These are phyloP conservation scores for Achatina immaculata DNA, from an alignment of 1,140 invertebrate species.

Conservation along the genomic window DNA sequence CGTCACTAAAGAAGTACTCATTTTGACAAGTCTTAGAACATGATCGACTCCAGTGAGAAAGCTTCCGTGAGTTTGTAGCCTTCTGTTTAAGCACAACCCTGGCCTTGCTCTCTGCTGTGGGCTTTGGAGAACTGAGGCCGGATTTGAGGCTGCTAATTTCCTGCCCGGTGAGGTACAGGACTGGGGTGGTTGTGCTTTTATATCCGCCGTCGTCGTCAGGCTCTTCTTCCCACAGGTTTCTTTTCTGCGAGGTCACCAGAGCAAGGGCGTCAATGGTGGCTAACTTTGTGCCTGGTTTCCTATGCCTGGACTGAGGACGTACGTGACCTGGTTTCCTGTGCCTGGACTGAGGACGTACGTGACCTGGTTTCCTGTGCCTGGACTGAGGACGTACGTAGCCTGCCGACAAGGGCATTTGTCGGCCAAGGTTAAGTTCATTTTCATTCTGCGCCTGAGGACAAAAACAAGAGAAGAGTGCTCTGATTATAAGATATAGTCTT, in stretches of 20 bases:
- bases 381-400: no score
- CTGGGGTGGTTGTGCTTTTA: constrained; percentile 54
- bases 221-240: constrained; percentile 60
- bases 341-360: no score
- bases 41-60: no score
- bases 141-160: constrained; percentile 53
- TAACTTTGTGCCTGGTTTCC: constrained; percentile 57
- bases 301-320: constrained; percentile 50
- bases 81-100: no score
- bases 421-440: no score
- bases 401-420: no score
- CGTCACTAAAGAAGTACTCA: no score
- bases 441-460: no score
- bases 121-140: constrained; percentile 56
- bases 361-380: constrained; percentile 55
- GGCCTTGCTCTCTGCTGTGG: constrained; percentile 41
- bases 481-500: no score
- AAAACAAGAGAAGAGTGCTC: no score
- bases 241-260: constrained; percentile 52
- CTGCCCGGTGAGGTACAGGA: constrained; percentile 46
- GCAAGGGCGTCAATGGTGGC: constrained; percentile 63
- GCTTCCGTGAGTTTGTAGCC: no score
- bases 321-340: constrained; percentile 57
- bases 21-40: no score
- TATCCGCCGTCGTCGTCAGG: constrained; percentile 49